A percentile compares a stretch with the other conserved stretches of the same genome.
These are phyloP conservation scores for Clarias pachynema DNA, from an alignment of 2,797 vertebrate genomes.

Conservation along the genomic window DNA sequence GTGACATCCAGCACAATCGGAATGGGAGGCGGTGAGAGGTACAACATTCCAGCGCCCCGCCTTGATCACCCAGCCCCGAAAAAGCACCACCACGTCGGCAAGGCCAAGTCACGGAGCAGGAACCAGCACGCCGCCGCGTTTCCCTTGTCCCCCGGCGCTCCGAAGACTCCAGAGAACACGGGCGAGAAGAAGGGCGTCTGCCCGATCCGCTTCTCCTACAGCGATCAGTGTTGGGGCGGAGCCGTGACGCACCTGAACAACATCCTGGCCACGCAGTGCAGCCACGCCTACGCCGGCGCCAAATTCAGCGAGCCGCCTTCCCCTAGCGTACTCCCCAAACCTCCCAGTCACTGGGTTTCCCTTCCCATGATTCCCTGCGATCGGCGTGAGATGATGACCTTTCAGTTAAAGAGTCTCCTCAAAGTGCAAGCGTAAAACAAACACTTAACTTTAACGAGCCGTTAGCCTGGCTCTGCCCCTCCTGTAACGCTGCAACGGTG, in stretches of 20 bases:
- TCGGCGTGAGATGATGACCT: conserved; percentile 91
- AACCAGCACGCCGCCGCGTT: conserved; percentile 80
- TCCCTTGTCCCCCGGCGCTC: conserved; percentile 66
- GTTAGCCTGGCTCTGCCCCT: conserved; percentile 50
- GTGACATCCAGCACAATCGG: conserved; percentile 86
- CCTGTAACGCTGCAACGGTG: conserved; percentile 69
- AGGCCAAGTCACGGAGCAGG: conserved; percentile 84
- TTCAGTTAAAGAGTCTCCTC: conserved; percentile 95
- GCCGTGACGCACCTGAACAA: conserved; percentile 80
- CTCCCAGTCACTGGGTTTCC: conserved; percentile 95
- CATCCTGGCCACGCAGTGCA: conserved; percentile 82
- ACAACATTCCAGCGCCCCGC: conserved; percentile 90
- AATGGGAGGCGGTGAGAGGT: conserved; percentile 97
- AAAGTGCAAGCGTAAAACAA: conserved; percentile 90
- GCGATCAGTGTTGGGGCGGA: conserved; percentile 85
- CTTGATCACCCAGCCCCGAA: conserved; percentile 81
- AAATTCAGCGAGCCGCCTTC: conserved; percentile 97
- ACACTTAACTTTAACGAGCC: background rate
- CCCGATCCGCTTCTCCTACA: conserved; percentile 76
- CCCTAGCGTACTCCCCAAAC: conserved; percentile 94
- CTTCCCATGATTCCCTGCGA: conserved; percentile 88
- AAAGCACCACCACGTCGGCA: conserved; percentile 85
- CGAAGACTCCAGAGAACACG: conserved; percentile 76
- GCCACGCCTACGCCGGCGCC: conserved; percentile 91
- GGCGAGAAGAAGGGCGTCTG: conserved; percentile 74